phyloP scores from a whole-genome alignment of 2,888 invertebrate species.

The Nematopogon swammerdamellus region DNA sequence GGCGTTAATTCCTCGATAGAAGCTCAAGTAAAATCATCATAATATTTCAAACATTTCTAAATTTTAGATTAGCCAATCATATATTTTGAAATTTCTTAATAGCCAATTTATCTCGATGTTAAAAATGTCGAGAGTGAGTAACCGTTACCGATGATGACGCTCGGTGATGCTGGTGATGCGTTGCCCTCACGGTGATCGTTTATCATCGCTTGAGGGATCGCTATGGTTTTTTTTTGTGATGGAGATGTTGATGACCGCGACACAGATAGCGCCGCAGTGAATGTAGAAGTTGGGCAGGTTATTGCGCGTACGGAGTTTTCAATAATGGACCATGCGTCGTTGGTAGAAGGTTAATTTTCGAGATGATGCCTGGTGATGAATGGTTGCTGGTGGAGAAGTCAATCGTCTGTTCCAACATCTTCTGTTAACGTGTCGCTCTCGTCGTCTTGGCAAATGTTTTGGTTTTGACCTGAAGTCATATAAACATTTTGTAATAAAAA shows the following conservation, averaged over 20 bases:
- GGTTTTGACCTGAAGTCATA: conserved; percentile 46
- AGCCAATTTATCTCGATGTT: neutral
- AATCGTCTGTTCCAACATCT: conserved; percentile 19
- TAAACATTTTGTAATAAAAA: too few relatives aligned
- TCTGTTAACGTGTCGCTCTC: conserved; percentile 52
- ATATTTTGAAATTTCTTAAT: conserved; percentile 1
- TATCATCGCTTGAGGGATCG: neutral
- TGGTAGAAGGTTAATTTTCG: neutral
- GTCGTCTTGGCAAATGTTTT: conserved; percentile 52
- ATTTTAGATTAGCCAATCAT: conserved; percentile 1
- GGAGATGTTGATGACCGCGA: neutral
- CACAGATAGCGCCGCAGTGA: too few relatives aligned
- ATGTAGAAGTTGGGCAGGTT: neutral
- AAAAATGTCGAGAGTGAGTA: neutral
- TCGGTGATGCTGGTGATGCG: too few relatives aligned
- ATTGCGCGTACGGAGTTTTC: neutral
- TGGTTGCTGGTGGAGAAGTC: neutral
- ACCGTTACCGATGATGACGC: conserved; percentile 1
- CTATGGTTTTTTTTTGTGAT: neutral
- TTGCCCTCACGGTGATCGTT: neutral
- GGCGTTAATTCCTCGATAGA: neutral
- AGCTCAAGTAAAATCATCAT: neutral
- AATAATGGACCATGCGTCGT: neutral
- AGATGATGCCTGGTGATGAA: neutral
- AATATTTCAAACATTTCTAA: neutral